Percentiles rank a stretch among this genome's conserved stretches.
Evolutionary conservation across 2,797 vertebrate genomes (phyloP).

Genomic region (Gymnothorax reevesii): DNA sequence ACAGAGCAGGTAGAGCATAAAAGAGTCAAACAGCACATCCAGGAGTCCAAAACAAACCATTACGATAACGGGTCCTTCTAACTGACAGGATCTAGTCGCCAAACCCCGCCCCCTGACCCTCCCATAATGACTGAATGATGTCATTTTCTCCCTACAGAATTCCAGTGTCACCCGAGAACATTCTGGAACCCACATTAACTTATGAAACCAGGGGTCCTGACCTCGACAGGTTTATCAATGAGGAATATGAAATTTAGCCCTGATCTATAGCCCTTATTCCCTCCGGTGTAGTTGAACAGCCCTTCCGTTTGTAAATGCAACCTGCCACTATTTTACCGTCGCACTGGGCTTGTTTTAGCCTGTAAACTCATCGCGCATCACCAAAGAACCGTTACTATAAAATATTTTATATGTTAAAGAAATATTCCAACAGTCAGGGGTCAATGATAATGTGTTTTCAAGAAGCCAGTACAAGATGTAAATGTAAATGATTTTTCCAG

Average conservation of each 20-base stretch:
- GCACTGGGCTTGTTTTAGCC: background rate
- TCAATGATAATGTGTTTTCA: too few relatives aligned
- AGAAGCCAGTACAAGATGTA: too few relatives aligned
- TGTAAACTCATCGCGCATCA: too few relatives aligned
- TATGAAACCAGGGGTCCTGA: background rate
- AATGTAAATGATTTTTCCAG: too few relatives aligned
- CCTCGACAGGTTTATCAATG: background rate
- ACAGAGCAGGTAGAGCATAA: too few relatives aligned
- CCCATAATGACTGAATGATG: background rate
- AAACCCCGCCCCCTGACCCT: background rate
- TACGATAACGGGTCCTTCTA: background rate
- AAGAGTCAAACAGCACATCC: too few relatives aligned
- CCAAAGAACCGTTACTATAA: too few relatives aligned
- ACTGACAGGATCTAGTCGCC: slow-evolving; percentile 5
- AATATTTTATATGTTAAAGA: background rate
- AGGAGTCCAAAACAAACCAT: background rate
- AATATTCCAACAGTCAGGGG: background rate
- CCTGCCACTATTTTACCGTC: background rate
- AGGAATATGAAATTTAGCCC: background rate
- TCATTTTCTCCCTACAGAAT: background rate
- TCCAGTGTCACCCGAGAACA: background rate
- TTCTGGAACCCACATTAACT: background rate
- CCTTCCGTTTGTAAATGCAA: background rate
- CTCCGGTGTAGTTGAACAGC: background rate
- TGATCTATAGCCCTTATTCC: background rate